Base-by-base conservation (phyloP, 2,113 vertebrate genomes). In the Microtus oregoni region DNA sequence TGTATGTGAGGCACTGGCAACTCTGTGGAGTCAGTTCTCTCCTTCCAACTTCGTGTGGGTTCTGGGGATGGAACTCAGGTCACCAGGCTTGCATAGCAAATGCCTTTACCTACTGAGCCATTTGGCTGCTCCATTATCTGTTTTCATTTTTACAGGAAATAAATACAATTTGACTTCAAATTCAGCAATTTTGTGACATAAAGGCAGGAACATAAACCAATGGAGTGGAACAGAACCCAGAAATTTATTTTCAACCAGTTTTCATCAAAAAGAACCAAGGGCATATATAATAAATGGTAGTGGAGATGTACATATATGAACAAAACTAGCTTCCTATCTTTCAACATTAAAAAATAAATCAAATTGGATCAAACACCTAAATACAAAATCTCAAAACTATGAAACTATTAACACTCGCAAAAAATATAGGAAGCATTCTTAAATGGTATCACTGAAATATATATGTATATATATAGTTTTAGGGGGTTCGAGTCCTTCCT, bases 121-220 rank as follows among this genome's bases (percentile, higher is more conserved):
- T 83, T 41, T 83, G 35, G n/a, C 55, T 83, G 52, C 24, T 38
- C n/a, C n/a, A 61, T 58, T 61, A 63, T 41, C 81, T 83, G 55
- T 41, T 83, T 63, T 63, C 55, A 15, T 63, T 41, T 38, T 41
- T 38, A 63, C 9, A 32, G 67, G 81, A 75, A 97, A 65, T 24
- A 91, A 82, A 77, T 86, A 41, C 67, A 89, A 44, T 91, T 92
- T 82, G 10, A 86, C 5, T 91, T 63, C 78, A 92, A 30, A 90
- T 82, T 61, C 20, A 73, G 30, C 3, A 61, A 55, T 32, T 26
- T 32, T 19, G 4, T 35, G 26, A 8, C 28, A 72, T 83, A 72
- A 82, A 72, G 58, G 38, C 10, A 17, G 50, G n/a, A 28, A 83
- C 28, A 47, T 44, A 72, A 72, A 52, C 61, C 3, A 79, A 58